These are phyloP conservation scores for Manduca sexta DNA, from an alignment of 1,140 invertebrate species.

Conservation along the genomic window DNA sequence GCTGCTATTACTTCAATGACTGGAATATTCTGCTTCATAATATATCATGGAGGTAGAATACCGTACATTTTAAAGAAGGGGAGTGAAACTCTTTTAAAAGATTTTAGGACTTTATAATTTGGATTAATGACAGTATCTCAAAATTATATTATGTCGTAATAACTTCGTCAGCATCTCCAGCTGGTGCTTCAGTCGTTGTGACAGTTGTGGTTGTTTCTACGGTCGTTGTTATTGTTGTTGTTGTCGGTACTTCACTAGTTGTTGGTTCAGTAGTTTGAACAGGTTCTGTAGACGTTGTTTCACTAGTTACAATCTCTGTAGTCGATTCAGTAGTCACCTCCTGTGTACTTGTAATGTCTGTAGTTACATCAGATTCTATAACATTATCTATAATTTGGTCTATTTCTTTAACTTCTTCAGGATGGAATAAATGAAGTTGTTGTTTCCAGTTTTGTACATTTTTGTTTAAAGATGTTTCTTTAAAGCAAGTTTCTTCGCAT, in stretches of 20 bases:
- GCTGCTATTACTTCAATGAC: no score
- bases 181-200: background rate
- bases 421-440: background rate
- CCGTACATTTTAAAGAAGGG: no score
- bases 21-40: no score
- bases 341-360: no score
- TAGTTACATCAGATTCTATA: no score
- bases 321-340: background rate
- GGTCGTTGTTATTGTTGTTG: background rate
- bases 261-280: background rate
- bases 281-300: conserved; percentile 1
- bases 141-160: conserved; percentile 2
- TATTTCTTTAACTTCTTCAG: background rate
- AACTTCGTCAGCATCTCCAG: conserved; percentile 11
- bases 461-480: background rate
- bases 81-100: no score
- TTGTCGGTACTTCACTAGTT: no score
- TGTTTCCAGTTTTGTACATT: background rate
- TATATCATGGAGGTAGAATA: no score
- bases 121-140: no score
- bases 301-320: background rate
- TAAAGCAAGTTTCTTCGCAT: conserved; percentile 6
- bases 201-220: no score
- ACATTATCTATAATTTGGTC: conserved; percentile 1
- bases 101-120: no score